phyloP scores from a whole-genome alignment of 2,113 vertebrate species.

The Regulus satrapa region DNA sequence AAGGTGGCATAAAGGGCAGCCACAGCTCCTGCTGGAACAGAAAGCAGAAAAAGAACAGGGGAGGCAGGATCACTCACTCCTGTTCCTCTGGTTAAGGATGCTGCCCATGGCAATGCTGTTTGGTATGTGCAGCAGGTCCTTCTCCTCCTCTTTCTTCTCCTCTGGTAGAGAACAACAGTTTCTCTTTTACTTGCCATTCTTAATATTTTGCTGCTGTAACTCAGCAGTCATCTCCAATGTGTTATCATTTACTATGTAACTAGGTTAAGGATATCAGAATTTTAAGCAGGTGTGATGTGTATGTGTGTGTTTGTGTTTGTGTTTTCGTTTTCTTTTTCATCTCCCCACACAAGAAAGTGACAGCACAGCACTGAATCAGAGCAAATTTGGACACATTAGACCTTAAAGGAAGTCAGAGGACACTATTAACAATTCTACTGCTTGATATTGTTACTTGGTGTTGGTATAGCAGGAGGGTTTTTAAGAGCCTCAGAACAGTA shows the following conservation, averaged over 20 bases:
- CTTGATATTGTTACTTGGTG: not conserved
- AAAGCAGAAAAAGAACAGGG: not conserved
- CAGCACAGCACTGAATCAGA: not conserved
- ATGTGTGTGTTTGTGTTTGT: not conserved
- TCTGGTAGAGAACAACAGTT: accelerated
- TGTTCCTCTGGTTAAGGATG: not conserved
- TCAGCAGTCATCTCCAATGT: not conserved
- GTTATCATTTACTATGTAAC: not conserved
- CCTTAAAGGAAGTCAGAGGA: not conserved
- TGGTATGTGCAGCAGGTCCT: not conserved
- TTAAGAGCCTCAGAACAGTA: not conserved
- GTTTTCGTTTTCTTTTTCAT: not conserved
- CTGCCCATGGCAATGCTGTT: not conserved
- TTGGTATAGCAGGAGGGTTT: not conserved
- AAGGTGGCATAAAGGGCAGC: not conserved
- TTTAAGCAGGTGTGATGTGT: not conserved
- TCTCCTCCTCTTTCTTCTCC: not conserved
- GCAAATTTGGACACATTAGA: not conserved
- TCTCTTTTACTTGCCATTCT: not conserved
- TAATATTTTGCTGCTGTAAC: not conserved
- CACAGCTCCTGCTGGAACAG: not conserved
- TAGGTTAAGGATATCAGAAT: not conserved
- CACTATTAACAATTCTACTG: not conserved
- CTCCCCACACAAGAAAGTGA: not conserved
- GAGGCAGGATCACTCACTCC: not conserved